Conservation (phyloP, 2,888 invertebrate genomes). For the Cephus spinipes region DNA sequence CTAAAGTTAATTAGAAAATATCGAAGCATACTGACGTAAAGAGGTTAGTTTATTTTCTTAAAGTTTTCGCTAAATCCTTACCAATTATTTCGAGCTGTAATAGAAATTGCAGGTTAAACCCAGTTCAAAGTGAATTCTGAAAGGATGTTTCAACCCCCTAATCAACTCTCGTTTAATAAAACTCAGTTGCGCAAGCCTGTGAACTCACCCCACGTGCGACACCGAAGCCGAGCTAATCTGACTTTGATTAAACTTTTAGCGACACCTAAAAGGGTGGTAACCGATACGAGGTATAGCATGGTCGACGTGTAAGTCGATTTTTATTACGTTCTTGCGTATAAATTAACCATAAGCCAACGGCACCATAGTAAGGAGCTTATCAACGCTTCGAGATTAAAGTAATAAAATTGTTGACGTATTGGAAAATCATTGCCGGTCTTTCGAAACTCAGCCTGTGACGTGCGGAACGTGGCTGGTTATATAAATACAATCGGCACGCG, state of each 20-base stretch:
- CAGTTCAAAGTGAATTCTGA: slow-evolving; percentile 52
- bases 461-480: not conserved
- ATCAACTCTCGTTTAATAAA: slow-evolving; percentile 61
- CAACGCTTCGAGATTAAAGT: slow-evolving; percentile 16
- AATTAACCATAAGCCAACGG: slow-evolving; percentile 26
- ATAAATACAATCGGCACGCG: not conserved
- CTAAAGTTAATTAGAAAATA: not conserved
- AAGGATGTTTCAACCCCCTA: slow-evolving; percentile 50
- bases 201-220: slow-evolving; percentile 15
- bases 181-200: slow-evolving; percentile 29
- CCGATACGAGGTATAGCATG: slow-evolving; percentile 37
- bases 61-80: not conserved
- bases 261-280: slow-evolving; percentile 57
- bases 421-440: not conserved
- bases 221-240: slow-evolving; percentile 57
- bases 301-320: slow-evolving; percentile 61
- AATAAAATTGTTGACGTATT: slow-evolving; percentile 6
- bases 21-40: not conserved
- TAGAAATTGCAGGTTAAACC: slow-evolving; percentile 36
- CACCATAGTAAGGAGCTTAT: slow-evolving; percentile 21
- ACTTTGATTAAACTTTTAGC: slow-evolving; percentile 66
- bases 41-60: not conserved
- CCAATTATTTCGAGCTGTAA: slow-evolving; percentile 9
- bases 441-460: not conserved
- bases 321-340: slow-evolving; percentile 55